These are phyloP conservation scores for Lutraria rhynchaena DNA, from an alignment of 1,140 invertebrate genomes.

Conservation along the genomic window DNA sequence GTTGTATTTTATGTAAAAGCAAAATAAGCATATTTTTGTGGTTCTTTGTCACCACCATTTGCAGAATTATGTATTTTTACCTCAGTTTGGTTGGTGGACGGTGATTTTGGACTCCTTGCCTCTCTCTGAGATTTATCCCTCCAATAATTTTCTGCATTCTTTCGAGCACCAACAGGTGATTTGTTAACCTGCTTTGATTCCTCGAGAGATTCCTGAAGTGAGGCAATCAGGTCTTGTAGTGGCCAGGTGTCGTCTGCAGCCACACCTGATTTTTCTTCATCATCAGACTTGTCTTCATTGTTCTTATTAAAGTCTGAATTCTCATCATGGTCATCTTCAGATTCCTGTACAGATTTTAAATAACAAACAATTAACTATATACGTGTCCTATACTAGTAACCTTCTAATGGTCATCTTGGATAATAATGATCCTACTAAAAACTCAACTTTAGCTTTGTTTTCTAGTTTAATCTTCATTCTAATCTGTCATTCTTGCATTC, in stretches of 20 bases:
- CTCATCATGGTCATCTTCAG: constrained; percentile 16
- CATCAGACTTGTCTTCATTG: background rate
- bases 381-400: too few relatives aligned
- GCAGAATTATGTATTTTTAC: too few relatives aligned
- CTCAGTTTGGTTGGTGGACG: background rate
- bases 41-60: too few relatives aligned
- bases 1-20: too few relatives aligned
- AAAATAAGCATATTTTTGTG: too few relatives aligned
- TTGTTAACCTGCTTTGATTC: background rate
- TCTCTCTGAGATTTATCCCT: constrained; percentile 31
- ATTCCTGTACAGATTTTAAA: too few relatives aligned
- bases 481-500: too few relatives aligned
- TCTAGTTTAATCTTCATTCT: too few relatives aligned
- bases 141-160: constrained; percentile 20
- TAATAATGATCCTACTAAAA: too few relatives aligned
- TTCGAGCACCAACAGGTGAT: background rate
- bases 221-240: constrained; percentile 39
- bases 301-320: background rate
- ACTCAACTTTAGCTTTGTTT: too few relatives aligned
- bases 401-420: too few relatives aligned
- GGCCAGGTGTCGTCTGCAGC: background rate
- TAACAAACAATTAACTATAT: too few relatives aligned
- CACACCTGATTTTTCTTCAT: background rate
- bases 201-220: constrained; percentile 16
- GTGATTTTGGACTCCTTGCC: constrained; percentile 23